Conservation (phyloP, 2,797 vertebrate species). For the Pangasius krempfi region DNA sequence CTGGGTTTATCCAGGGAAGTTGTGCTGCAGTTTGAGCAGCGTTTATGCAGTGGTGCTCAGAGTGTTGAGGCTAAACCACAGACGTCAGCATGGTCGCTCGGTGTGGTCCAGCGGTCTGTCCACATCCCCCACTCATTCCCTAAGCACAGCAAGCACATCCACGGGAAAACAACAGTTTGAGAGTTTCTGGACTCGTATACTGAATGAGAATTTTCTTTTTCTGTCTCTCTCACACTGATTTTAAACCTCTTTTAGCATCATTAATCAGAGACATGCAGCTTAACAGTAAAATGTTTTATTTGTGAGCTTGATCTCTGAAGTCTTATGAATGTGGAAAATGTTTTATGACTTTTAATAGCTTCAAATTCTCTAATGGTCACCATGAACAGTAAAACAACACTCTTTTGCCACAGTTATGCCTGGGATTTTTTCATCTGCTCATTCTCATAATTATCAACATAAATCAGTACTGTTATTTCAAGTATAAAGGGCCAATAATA, state of each 20-base stretch:
- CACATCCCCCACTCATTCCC: conserved; percentile 72
- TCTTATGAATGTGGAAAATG: conserved; percentile 56
- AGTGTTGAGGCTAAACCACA: conserved; percentile 69
- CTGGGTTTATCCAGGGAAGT: conserved; percentile 14
- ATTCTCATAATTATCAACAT: conserved; percentile 1
- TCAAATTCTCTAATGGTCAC: neutral
- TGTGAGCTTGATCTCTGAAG: conserved; percentile 58
- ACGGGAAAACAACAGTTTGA: conserved; percentile 55
- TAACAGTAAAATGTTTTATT: conserved; percentile 15
- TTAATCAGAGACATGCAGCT: conserved; percentile 2
- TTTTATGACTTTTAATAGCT: conserved; percentile 52
- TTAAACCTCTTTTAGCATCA: conserved; percentile 1
- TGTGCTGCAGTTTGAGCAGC: conserved; percentile 11
- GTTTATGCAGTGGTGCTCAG: conserved; percentile 30
- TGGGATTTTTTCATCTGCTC: conserved; percentile 12
- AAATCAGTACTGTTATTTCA: neutral
- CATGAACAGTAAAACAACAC: conserved; percentile 6
- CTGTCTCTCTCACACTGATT: conserved; percentile 41
- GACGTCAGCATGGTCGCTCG: conserved; percentile 74
- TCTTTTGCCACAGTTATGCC: conserved; percentile 7
- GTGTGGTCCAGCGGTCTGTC: conserved; percentile 69
- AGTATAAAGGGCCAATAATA: neutral
- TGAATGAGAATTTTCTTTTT: conserved; percentile 48
- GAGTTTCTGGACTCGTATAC: conserved; percentile 64
- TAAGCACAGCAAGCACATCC: conserved; percentile 68